These are phyloP conservation scores for Rhagophthalmus giganteus DNA, from an alignment of 2,888 invertebrate species.

Conservation along the genomic window DNA sequence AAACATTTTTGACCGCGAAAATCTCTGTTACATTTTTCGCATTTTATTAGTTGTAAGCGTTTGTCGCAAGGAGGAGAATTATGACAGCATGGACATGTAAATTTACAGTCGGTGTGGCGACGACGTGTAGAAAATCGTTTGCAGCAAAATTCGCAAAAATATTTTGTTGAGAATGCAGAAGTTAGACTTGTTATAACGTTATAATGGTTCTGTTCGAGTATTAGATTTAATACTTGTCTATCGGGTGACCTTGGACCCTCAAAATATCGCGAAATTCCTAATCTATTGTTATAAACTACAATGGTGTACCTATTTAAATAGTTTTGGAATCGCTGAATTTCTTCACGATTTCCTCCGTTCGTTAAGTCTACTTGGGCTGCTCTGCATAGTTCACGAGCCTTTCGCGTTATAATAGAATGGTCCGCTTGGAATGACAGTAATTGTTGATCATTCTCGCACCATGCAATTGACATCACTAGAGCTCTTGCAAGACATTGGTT, in stretches of 20 bases:
- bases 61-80: not conserved
- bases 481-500: not conserved
- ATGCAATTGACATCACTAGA: not conserved
- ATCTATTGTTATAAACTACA: slow-evolving; percentile 1
- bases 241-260: not conserved
- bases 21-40: not conserved
- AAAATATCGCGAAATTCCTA: not conserved
- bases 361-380: not conserved
- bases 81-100: slow-evolving; percentile 1
- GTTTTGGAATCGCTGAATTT: not conserved
- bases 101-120: not conserved
- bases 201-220: too few species aligned
- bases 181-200: not conserved
- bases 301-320: not conserved
- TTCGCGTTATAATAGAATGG: not conserved
- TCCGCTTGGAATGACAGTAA: not conserved
- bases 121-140: not conserved
- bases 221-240: not conserved
- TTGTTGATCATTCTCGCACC: not conserved
- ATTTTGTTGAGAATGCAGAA: slow-evolving; percentile 1
- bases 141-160: not conserved
- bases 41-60: not conserved
- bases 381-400: not conserved
- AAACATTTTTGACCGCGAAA: not conserved
- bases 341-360: not conserved